Evolutionary conservation across 2,888 invertebrate species (phyloP).

Genomic region (Timandra comae): DNA sequence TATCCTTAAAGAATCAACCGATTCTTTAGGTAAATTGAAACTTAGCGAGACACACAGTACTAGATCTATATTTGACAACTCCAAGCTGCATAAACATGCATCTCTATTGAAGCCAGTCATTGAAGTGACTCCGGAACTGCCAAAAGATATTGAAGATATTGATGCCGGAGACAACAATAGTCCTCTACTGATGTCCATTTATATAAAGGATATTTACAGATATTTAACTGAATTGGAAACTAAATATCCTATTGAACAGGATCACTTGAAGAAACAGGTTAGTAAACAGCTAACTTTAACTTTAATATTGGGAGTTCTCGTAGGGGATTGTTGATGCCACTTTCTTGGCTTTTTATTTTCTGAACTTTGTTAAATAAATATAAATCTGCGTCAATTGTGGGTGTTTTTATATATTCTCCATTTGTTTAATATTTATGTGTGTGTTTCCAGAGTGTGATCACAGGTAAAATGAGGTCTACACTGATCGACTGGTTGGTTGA

Average conservation of each 20-base stretch:
- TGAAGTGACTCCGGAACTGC: conserved; percentile 33
- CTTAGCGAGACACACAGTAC: conserved; percentile 12
- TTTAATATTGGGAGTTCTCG: neutral
- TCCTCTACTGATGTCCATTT: conserved; percentile 87
- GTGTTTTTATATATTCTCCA: neutral
- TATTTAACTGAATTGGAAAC: conserved; percentile 87
- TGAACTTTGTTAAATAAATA: too few relatives aligned
- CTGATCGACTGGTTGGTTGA: conserved; percentile 96
- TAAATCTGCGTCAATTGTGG: too few relatives aligned
- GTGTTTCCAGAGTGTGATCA: conserved; percentile 71
- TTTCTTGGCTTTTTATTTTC: too few relatives aligned
- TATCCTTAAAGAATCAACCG: conserved; percentile 48
- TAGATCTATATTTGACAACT: neutral
- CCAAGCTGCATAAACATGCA: neutral
- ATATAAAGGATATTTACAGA: conserved; percentile 92
- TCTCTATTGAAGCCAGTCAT: neutral
- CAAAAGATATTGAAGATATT: conserved; percentile 80
- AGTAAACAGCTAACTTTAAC: conserved; percentile 5
- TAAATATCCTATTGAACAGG: conserved; percentile 78
- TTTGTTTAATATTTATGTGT: neutral
- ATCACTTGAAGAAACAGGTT: conserved; percentile 82
- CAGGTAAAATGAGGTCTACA: conserved; percentile 90
- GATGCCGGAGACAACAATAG: conserved; percentile 85
- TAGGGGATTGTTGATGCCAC: neutral
- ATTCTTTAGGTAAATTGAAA: conserved; percentile 54